These are phyloP conservation scores for Pelvicachromis taeniatus DNA, from an alignment of 2,113 vertebrate species.

Conservation along the genomic window DNA sequence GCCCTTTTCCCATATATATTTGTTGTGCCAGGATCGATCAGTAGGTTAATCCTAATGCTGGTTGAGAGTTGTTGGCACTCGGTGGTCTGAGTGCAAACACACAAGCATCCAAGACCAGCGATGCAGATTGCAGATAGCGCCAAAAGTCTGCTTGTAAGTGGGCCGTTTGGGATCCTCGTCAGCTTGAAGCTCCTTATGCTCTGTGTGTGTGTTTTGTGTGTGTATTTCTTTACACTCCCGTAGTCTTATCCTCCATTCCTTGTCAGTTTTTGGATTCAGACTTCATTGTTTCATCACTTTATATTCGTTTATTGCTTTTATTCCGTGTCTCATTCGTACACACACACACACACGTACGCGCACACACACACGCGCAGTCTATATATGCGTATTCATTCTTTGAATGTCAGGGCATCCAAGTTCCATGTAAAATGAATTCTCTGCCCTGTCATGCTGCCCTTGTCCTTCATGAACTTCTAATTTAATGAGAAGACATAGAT, in stretches of 20 bases:
- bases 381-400: not conserved
- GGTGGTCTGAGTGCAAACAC: not conserved
- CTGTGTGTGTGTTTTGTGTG: not conserved
- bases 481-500: not conserved
- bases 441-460: not conserved
- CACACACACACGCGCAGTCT: not conserved
- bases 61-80: slow-evolving; percentile 36
- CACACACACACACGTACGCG: not conserved
- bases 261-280: not conserved
- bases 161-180: slow-evolving; percentile 32
- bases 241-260: not conserved
- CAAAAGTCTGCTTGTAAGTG: slow-evolving; percentile 42
- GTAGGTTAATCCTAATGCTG: slow-evolving; percentile 51
- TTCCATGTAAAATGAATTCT: not conserved
- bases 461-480: not conserved
- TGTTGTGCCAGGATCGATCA: slow-evolving; percentile 47
- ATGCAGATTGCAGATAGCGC: slow-evolving; percentile 21
- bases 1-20: not conserved
- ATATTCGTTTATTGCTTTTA: not conserved
- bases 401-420: not conserved
- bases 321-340: not conserved
- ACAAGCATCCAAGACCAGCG: not conserved
- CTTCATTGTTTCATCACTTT: not conserved
- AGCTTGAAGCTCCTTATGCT: slow-evolving; percentile 18
- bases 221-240: not conserved